Evolutionary conservation across 2,797 vertebrate genomes (phyloP).

Genomic region (Hydrophis major): DNA sequence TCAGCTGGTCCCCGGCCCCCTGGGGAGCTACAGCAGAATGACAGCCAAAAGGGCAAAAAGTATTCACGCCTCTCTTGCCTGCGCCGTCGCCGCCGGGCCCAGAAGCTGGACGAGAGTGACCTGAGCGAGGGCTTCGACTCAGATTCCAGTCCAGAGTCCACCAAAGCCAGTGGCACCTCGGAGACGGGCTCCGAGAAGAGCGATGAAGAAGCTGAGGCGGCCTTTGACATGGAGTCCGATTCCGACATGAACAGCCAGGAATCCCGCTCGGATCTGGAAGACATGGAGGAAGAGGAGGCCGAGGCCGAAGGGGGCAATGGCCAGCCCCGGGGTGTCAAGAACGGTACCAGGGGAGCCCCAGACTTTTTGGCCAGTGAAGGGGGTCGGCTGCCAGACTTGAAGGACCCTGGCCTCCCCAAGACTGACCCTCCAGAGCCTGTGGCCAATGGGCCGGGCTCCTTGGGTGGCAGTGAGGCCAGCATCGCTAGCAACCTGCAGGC

Average conservation of each 20-base stretch:
- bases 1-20: slow-evolving; percentile 35
- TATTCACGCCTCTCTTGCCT: slow-evolving; percentile 88
- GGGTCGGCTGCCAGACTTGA: slow-evolving; percentile 44
- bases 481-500: slow-evolving; percentile 97
- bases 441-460: slow-evolving; percentile 77
- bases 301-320: slow-evolving; percentile 54
- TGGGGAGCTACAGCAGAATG: slow-evolving; percentile 55
- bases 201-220: slow-evolving; percentile 85
- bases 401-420: slow-evolving; percentile 33
- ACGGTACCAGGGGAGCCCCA: slow-evolving; percentile 26
- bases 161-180: slow-evolving; percentile 75
- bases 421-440: slow-evolving; percentile 66
- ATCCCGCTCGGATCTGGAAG: slow-evolving; percentile 93
- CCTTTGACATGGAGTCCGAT: slow-evolving; percentile 93
- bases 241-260: slow-evolving; percentile 99
- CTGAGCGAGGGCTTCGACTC: slow-evolving; percentile 95
- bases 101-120: slow-evolving; percentile 89
- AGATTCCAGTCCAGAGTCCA: slow-evolving; percentile 72
- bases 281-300: slow-evolving; percentile 87
- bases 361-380: slow-evolving; percentile 55
- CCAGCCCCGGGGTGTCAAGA: slow-evolving; percentile 24
- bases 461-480: slow-evolving; percentile 77
- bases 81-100: slow-evolving; percentile 84
- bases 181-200: slow-evolving; percentile 87
- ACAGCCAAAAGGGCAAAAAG: slow-evolving; percentile 83